These are phyloP conservation scores for Noctua comes DNA, from an alignment of 2,888 invertebrate species.

Conservation along the genomic window DNA sequence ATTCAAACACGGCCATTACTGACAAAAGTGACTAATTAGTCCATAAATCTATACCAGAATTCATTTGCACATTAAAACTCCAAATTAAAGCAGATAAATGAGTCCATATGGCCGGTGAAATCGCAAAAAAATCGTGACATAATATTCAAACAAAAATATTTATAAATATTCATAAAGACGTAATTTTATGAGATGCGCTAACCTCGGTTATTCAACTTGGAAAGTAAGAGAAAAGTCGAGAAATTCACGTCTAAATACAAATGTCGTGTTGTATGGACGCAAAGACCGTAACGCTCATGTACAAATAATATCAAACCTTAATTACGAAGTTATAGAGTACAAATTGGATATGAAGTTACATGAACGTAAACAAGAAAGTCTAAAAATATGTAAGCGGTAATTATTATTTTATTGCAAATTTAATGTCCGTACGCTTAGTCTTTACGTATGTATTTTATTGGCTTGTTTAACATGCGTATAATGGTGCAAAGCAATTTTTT, in stretches of 20 bases:
- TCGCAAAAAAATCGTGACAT: slow-evolving; percentile 57
- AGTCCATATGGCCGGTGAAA: slow-evolving; percentile 50
- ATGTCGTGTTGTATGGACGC: slow-evolving; percentile 78
- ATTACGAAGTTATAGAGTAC: slow-evolving; percentile 37
- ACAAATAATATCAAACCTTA: slow-evolving; percentile 59
- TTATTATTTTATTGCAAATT: slow-evolving; percentile 58
- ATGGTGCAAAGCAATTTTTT: slow-evolving; percentile 20
- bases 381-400: slow-evolving; percentile 52
- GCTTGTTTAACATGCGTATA: slow-evolving; percentile 45
- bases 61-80: slow-evolving; percentile 35
- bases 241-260: slow-evolving; percentile 81
- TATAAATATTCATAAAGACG: slow-evolving; percentile 70
- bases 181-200: slow-evolving; percentile 79
- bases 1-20: neutral
- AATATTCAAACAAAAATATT: slow-evolving; percentile 56
- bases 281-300: slow-evolving; percentile 73
- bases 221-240: slow-evolving; percentile 88
- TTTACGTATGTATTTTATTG: slow-evolving; percentile 19
- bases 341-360: slow-evolving; percentile 20
- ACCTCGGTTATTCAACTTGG: slow-evolving; percentile 87
- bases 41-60: slow-evolving; percentile 22
- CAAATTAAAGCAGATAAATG: slow-evolving; percentile 44
- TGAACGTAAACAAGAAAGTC: slow-evolving; percentile 48
- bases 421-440: slow-evolving; percentile 4
- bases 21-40: slow-evolving; percentile 19